Conservation (phyloP, 2,113 vertebrate species). For the Onychostruthus taczanowskii region DNA sequence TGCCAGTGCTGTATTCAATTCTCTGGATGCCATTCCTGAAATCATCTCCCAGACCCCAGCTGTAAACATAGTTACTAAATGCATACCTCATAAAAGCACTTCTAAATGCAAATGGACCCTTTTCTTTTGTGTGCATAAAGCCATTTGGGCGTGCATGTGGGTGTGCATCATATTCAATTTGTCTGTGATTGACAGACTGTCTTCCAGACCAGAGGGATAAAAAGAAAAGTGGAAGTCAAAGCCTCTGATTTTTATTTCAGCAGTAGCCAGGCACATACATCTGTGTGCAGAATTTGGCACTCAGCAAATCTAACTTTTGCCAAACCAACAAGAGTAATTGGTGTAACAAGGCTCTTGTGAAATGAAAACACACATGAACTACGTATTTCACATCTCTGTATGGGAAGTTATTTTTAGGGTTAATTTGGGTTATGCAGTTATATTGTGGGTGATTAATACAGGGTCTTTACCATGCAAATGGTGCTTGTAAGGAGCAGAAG, state of each 20-base stretch:
- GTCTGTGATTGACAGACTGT: conserved; percentile 7
- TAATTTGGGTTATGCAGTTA: conserved; percentile 1
- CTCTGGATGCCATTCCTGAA: neutral
- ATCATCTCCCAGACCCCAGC: neutral
- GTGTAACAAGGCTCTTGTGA: conserved; percentile 31
- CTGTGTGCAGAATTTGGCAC: conserved; percentile 53
- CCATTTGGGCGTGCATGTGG: neutral
- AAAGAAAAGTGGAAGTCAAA: conserved; percentile 65
- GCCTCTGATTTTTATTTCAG: conserved; percentile 70
- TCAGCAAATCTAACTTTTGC: conserved; percentile 30
- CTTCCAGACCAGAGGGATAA: conserved; percentile 41
- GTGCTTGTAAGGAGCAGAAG: neutral
- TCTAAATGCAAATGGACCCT: conserved; percentile 3
- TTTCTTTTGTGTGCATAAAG: conserved; percentile 10
- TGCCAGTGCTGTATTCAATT: neutral
- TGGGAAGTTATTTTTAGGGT: conserved; percentile 50
- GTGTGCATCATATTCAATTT: conserved; percentile 5
- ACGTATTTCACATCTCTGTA: neutral
- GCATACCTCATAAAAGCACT: conserved; percentile 41
- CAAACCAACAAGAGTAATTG: conserved; percentile 29
- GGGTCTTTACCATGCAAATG: neutral
- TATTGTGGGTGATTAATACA: neutral
- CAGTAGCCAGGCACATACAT: conserved; percentile 57
- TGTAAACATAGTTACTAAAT: conserved; percentile 27
- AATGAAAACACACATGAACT: neutral